Conservation (phyloP, 2,888 invertebrate species). For the Tortrix viridana region DNA sequence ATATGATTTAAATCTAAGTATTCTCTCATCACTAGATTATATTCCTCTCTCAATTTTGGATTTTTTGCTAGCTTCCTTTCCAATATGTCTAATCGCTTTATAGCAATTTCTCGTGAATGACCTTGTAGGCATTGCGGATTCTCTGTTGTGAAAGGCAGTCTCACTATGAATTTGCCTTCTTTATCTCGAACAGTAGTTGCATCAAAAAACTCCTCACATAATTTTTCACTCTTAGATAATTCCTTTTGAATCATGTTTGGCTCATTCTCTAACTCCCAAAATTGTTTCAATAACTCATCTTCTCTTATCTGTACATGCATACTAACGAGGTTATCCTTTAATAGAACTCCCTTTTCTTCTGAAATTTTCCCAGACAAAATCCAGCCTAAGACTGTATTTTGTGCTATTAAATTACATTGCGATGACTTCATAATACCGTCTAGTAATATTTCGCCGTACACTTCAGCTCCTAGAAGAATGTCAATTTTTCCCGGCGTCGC, state of each 20-base stretch:
- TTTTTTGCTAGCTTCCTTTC: slow-evolving; percentile 31
- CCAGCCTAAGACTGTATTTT: neutral
- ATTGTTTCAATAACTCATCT: neutral
- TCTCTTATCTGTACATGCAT: neutral
- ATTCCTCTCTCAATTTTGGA: slow-evolving; percentile 28
- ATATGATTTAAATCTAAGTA: slow-evolving; percentile 36
- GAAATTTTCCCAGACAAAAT: neutral
- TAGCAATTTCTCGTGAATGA: slow-evolving; percentile 33
- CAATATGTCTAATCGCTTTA: slow-evolving; percentile 29
- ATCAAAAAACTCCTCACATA: slow-evolving; percentile 33
- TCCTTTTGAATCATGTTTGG: slow-evolving; percentile 13
- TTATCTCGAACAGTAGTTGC: slow-evolving; percentile 30
- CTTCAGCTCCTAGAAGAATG: slow-evolving; percentile 9
- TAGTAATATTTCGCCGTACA: neutral
- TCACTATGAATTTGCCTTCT: slow-evolving; percentile 37
- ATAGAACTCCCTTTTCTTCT: neutral
- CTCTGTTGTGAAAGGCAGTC: slow-evolving; percentile 36
- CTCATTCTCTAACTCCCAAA: slow-evolving; percentile 38
- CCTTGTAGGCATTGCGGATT: slow-evolving; percentile 37
- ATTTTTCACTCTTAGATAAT: slow-evolving; percentile 24
- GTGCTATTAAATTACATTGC: neutral
- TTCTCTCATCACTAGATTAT: slow-evolving; percentile 39
- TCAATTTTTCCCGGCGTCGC: slow-evolving; percentile 1
- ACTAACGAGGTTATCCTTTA: neutral
- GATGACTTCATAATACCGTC: neutral